Conservation (phyloP, 1,140 invertebrate species). For the Triops cancriformis region DNA sequence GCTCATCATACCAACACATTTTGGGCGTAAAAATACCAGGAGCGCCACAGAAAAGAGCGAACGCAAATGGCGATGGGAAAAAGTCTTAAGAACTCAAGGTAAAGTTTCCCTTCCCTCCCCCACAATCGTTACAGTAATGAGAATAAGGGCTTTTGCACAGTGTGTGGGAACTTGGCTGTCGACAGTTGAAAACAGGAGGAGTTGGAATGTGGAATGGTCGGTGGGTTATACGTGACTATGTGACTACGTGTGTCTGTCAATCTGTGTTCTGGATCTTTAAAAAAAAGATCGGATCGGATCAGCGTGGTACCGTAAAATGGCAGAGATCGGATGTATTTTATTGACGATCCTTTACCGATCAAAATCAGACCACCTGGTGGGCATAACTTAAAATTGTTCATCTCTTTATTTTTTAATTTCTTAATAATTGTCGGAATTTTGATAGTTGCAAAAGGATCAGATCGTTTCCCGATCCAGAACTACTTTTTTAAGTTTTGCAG, state of each 20-base stretch:
- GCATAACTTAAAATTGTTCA: too few species aligned
- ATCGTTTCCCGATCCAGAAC: too few species aligned
- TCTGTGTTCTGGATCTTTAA: too few species aligned
- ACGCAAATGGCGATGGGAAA: neutral
- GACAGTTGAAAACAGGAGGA: conserved; percentile 19
- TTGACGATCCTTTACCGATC: too few species aligned
- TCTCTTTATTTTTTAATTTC: too few species aligned
- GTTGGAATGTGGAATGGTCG: conserved; percentile 14
- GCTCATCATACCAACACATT: conserved; percentile 2
- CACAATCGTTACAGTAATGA: neutral
- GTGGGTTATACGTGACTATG: conserved; percentile 9
- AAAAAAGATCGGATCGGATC: too few species aligned
- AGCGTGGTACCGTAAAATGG: too few species aligned
- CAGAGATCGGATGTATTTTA: too few species aligned
- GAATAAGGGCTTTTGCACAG: neutral
- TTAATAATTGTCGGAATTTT: too few species aligned
- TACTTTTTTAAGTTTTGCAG: too few species aligned
- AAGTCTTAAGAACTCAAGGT: neutral
- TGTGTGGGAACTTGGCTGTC: conserved; percentile 10
- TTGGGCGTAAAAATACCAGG: neutral
- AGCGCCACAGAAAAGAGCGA: neutral
- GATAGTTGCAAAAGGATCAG: too few species aligned
- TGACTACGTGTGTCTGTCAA: neutral
- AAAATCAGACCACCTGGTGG: too few species aligned
- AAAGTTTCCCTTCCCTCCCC: neutral